Evolutionary conservation across 1,140 invertebrate species (phyloP).

Genomic region (Pogonus chalceus): DNA sequence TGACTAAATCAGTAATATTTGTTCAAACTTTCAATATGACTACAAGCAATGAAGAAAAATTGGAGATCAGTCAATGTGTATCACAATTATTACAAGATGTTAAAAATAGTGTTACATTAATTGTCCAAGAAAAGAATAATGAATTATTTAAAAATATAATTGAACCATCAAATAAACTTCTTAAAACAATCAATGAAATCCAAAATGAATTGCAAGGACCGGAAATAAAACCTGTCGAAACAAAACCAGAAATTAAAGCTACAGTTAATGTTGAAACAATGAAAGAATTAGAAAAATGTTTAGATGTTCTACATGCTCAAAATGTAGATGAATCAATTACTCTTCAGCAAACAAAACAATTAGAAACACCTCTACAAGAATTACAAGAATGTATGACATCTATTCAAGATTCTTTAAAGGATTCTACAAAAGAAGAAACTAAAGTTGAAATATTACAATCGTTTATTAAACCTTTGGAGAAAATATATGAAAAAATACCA

Average conservation of each 20-base stretch:
- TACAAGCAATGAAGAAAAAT: neutral
- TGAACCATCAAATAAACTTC: neutral
- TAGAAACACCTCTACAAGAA: neutral
- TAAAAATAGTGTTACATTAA: neutral
- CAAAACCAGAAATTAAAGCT: neutral
- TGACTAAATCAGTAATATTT: conserved; percentile 1
- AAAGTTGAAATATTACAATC: conserved; percentile 6
- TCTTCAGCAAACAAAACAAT: neutral
- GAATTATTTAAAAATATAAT: neutral
- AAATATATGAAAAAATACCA: neutral
- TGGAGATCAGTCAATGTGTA: neutral
- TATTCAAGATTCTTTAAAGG: neutral
- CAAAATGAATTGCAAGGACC: neutral
- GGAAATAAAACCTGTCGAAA: neutral
- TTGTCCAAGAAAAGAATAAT: neutral
- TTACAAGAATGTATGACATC: neutral
- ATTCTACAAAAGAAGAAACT: neutral
- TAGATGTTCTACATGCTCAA: neutral
- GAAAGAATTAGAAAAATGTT: neutral
- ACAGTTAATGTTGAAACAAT: neutral
- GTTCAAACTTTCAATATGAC: neutral
- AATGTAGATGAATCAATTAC: neutral
- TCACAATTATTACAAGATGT: neutral
- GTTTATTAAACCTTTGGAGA: neutral
- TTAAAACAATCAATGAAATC: neutral